These are phyloP conservation scores for Odontamblyopus lacepedii DNA, from an alignment of 2,797 vertebrate genomes.

Conservation along the genomic window DNA sequence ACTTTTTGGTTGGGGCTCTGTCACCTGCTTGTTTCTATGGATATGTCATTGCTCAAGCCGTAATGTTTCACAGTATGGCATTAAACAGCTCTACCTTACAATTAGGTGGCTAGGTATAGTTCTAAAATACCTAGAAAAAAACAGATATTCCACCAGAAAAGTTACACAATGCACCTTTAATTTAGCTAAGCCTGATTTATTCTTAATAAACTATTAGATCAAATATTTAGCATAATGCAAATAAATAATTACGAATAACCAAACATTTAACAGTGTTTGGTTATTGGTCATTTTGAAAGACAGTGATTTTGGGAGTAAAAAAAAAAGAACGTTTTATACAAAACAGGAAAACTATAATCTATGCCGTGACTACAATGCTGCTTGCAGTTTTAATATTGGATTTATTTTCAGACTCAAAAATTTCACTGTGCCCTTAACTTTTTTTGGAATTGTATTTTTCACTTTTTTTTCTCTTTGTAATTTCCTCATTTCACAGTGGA, in stretches of 20 bases:
- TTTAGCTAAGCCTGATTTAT: too few species aligned
- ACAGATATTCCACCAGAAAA: too few species aligned
- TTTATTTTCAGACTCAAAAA: not conserved
- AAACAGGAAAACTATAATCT: not conserved
- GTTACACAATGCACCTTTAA: too few species aligned
- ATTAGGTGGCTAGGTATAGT: too few species aligned
- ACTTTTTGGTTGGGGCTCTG: too few species aligned
- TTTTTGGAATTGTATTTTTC: constrained; percentile 30
- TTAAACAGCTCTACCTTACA: too few species aligned
- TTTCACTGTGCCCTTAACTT: not conserved
- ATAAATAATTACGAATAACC: not conserved
- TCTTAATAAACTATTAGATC: too few species aligned
- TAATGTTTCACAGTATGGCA: too few species aligned
- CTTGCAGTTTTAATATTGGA: not conserved
- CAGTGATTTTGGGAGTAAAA: not conserved
- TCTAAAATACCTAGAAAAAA: too few species aligned
- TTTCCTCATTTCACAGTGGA: constrained; percentile 58
- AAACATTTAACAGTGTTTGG: not conserved
- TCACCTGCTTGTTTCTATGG: too few species aligned
- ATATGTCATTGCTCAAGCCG: too few species aligned
- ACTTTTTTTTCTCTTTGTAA: constrained; percentile 52
- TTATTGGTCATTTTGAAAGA: not conserved
- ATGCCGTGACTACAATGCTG: not conserved
- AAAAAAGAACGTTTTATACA: not conserved
- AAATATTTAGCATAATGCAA: not conserved